Evolutionary conservation across 2,113 vertebrate genomes (phyloP).

Genomic region (Zingel zingel): DNA sequence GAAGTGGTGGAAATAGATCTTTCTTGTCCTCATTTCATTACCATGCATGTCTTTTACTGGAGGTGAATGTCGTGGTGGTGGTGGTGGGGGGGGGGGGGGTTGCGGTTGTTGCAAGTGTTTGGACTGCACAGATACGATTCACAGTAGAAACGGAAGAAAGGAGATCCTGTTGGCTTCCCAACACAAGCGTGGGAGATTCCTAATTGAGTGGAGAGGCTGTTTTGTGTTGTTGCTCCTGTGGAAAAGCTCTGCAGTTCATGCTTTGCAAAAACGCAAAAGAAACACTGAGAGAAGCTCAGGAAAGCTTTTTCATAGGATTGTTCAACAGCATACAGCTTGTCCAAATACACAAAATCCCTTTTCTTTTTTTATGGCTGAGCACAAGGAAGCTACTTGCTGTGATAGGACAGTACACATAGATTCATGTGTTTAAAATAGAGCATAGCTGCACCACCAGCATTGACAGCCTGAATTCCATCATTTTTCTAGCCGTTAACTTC

Average conservation of each 20-base stretch:
- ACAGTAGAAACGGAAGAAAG: slow-evolving; percentile 30
- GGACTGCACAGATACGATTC: slow-evolving; percentile 40
- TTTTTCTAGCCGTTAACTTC: slow-evolving; percentile 57
- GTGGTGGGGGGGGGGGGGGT: background rate
- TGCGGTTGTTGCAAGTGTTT: slow-evolving; percentile 14
- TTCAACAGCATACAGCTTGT: slow-evolving; percentile 29
- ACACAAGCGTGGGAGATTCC: slow-evolving; percentile 48
- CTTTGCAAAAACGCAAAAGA: slow-evolving; percentile 2
- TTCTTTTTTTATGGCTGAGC: background rate
- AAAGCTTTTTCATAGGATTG: slow-evolving; percentile 26
- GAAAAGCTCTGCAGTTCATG: slow-evolving; percentile 44
- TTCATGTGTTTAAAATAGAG: slow-evolving; percentile 49
- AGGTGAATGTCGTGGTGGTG: slow-evolving; percentile 12
- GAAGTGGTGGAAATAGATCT: slow-evolving; percentile 19
- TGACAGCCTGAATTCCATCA: slow-evolving; percentile 40
- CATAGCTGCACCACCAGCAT: slow-evolving; percentile 16
- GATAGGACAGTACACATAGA: slow-evolving; percentile 29
- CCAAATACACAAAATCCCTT: slow-evolving; percentile 19
- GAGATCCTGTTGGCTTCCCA: slow-evolving; percentile 43
- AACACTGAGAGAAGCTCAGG: slow-evolving; percentile 20
- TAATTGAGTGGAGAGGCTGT: slow-evolving; percentile 68
- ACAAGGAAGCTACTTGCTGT: slow-evolving; percentile 20
- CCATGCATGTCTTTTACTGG: slow-evolving; percentile 12
- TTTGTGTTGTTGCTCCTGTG: slow-evolving; percentile 30
- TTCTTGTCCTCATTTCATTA: slow-evolving; percentile 28